A percentile compares a stretch with the other conserved stretches of the same genome.
Conservation (phyloP, 1,140 invertebrate genomes). For the Nasonia giraulti region DNA sequence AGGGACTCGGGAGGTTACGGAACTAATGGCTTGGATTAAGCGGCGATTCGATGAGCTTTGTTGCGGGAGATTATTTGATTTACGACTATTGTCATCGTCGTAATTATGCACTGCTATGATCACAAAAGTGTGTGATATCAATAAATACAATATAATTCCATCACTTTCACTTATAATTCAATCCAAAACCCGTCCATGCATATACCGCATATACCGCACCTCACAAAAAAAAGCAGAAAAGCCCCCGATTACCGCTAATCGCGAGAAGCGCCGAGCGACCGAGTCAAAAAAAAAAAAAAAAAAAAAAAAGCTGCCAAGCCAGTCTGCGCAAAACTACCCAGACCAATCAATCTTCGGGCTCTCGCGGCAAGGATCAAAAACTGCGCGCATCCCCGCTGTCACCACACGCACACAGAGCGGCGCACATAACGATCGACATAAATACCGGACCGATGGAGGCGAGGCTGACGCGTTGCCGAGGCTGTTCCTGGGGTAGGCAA, state of each 20-base stretch:
- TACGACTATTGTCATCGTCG: too few relatives aligned
- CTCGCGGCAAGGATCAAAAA: neutral
- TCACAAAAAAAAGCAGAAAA: neutral
- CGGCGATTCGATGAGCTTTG: too few relatives aligned
- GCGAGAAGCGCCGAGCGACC: neutral
- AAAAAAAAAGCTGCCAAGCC: neutral
- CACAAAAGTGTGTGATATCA: too few relatives aligned
- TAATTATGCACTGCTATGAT: too few relatives aligned
- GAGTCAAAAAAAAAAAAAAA: neutral
- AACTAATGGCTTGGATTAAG: too few relatives aligned
- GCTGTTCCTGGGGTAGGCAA: conserved; percentile 64
- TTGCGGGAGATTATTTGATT: too few relatives aligned
- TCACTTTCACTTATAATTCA: too few relatives aligned
- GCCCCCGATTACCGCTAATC: neutral
- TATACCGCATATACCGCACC: too few relatives aligned
- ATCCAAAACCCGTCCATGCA: too few relatives aligned
- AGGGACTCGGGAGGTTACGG: too few relatives aligned
- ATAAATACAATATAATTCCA: too few relatives aligned
- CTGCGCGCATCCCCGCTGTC: neutral
- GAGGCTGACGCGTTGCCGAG: conserved; percentile 6
- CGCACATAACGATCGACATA: neutral
- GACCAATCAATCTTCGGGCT: neutral
- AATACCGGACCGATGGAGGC: conserved; percentile 46
- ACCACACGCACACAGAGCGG: neutral
- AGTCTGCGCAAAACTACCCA: conserved; percentile 51